Evolutionary conservation across 2,888 invertebrate species (phyloP).

Genomic region (Hydrotaea cyrtoneurina): DNA sequence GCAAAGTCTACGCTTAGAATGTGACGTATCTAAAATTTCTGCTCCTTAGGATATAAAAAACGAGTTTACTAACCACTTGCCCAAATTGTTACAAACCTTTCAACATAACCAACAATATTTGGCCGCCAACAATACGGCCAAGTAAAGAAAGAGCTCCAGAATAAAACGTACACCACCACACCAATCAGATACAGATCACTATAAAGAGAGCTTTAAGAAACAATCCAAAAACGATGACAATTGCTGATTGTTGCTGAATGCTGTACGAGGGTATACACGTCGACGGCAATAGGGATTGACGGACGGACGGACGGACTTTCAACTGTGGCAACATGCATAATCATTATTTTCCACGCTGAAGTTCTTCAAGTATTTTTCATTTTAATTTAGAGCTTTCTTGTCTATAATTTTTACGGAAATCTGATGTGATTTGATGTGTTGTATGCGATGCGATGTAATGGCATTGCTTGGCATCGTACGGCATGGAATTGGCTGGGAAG

Average conservation of each 20-base stretch:
- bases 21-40: no score
- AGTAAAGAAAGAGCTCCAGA: slow-evolving; percentile 6
- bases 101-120: not conserved
- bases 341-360: slow-evolving; percentile 60
- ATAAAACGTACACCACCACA: not conserved
- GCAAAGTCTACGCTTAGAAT: no score
- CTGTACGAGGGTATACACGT: not conserved
- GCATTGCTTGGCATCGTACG: slow-evolving; percentile 23
- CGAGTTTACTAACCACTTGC: not conserved
- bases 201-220: slow-evolving; percentile 39
- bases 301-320: slow-evolving; percentile 49
- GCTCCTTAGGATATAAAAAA: no score
- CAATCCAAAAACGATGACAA: slow-evolving; percentile 63
- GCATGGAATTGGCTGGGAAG: not conserved
- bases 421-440: slow-evolving; percentile 63
- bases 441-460: slow-evolving; percentile 1
- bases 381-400: slow-evolving; percentile 67
- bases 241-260: slow-evolving; percentile 58
- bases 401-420: slow-evolving; percentile 61
- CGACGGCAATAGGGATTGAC: not conserved
- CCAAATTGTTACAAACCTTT: not conserved
- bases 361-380: slow-evolving; percentile 52
- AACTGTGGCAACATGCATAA: slow-evolving; percentile 64
- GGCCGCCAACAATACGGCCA: no score
- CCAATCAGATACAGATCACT: slow-evolving; percentile 59